Conservation (phyloP, 2,888 invertebrate genomes). For the Torymus tubicola region DNA sequence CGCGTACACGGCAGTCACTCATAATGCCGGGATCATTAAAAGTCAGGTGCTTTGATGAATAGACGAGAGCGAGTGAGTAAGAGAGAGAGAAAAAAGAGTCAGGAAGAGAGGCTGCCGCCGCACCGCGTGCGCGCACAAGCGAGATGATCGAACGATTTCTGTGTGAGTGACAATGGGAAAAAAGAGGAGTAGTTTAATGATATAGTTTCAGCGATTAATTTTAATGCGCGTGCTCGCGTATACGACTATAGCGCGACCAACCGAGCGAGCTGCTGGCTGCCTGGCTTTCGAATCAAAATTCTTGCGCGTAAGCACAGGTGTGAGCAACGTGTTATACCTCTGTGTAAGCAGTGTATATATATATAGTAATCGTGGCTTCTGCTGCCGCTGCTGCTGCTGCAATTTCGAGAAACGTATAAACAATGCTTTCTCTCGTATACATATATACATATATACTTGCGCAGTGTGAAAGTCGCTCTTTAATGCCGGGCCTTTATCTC, state of each 20-base stretch:
- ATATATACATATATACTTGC: too few species aligned
- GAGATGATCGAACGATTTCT: slow-evolving; percentile 39
- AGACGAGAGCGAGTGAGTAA: not conserved
- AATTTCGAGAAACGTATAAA: slow-evolving; percentile 15
- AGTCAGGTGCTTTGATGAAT: slow-evolving; percentile 51
- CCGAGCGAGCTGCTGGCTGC: too few species aligned
- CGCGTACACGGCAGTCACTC: slow-evolving; percentile 16
- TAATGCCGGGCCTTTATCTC: slow-evolving; percentile 4
- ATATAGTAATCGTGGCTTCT: too few species aligned
- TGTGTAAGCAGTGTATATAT: too few species aligned
- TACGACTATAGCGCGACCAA: too few species aligned
- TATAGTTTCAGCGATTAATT: slow-evolving; percentile 21
- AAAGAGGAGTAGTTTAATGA: slow-evolving; percentile 26
- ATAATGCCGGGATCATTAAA: slow-evolving; percentile 43
- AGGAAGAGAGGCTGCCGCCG: not conserved
- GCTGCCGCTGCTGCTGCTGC: not conserved
- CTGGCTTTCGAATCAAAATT: slow-evolving; percentile 9
- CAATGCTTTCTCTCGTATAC: slow-evolving; percentile 28
- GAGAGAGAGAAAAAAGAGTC: not conserved
- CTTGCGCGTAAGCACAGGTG: too few species aligned
- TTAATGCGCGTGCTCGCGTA: not conserved
- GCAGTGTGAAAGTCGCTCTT: slow-evolving; percentile 8
- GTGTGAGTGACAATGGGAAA: slow-evolving; percentile 2
- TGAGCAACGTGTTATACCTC: too few species aligned
- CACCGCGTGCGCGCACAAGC: too few species aligned